Base-by-base conservation (phyloP, 2,888 invertebrate species). In the Megalurothrips usitatus region DNA sequence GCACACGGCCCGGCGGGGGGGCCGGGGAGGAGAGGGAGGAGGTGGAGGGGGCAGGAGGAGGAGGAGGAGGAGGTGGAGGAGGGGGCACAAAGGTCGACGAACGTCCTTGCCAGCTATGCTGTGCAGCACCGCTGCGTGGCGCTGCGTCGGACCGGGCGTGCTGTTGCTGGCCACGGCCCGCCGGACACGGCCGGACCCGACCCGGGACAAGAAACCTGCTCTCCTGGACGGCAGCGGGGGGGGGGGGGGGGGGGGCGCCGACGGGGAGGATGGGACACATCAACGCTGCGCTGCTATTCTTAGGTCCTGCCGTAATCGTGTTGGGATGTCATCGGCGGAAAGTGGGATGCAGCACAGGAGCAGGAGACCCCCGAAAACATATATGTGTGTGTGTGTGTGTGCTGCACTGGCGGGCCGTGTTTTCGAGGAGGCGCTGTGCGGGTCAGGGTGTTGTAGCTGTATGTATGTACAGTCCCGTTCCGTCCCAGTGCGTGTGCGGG, bases 1-100 rank as follows among this genome's bases (percentile, higher is more conserved):
- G 81, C 58, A 81, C 80, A 14, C 79, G 78, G 63, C 81, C 80
- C 19, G 79, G 81, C 19, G 79, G 81, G 10, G 81, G 81, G 23
- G 79, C 26, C 1, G 79, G 58, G 19, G 47, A 52, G 26, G 80
- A 81, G 4, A 68, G 58, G 28, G 79, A 80, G n/a, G n/a, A n/a
- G n/a, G n/a, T n/a, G n/a, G n/a, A n/a, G n/a, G n/a, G n/a, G n/a
- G n/a, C n/a, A n/a, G n/a, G n/a, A n/a, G n/a, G 79, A 80, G 10
- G 81, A 80, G 23, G 79, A 26, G 1, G 79, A 43, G 19, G 47
- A 52, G 26, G 80, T 81, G 4, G 48, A 43, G 28, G 79, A 80
- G 68, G 26, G 23, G 26, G 1, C 68, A 26, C 68, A 26, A 26
- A 75, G 68, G 26, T 75, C 68, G 68, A 75, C 68, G 68, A 75